phyloP scores from a whole-genome alignment of 2,888 invertebrate genomes.

The Clistopyga incitator region DNA sequence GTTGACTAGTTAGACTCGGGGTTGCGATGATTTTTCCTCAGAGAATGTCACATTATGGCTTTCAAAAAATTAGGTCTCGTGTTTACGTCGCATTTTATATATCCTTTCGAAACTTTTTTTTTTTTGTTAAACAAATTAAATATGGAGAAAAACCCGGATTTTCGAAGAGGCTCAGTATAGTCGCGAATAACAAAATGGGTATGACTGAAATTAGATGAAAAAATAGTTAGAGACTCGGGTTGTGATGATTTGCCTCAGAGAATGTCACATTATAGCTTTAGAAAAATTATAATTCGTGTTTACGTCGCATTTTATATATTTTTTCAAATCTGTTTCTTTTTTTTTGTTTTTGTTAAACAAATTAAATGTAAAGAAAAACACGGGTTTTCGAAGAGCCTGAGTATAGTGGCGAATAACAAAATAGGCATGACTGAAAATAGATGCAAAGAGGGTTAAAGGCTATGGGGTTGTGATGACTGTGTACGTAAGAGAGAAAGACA shows the following conservation, averaged over 20 bases:
- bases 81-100: not conserved
- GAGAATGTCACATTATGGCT: too few species aligned
- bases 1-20: too few species aligned
- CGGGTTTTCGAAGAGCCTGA: not conserved
- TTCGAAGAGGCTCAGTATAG: too few species aligned
- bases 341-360: not conserved
- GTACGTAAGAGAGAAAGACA: slow-evolving; percentile 1
- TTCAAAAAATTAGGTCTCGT: not conserved
- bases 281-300: not conserved
- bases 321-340: not conserved
- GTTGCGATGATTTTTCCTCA: too few species aligned
- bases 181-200: too few species aligned
- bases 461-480: not conserved
- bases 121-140: too few species aligned
- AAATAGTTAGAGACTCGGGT: too few species aligned
- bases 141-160: too few species aligned
- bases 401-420: not conserved
- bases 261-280: too few species aligned
- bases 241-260: too few species aligned
- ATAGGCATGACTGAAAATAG: not conserved
- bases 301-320: not conserved
- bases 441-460: not conserved
- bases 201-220: too few species aligned
- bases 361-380: not conserved
- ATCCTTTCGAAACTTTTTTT: too few species aligned